These are phyloP conservation scores for Axis porcinus DNA, from an alignment of 2,113 vertebrate genomes.

Conservation along the genomic window DNA sequence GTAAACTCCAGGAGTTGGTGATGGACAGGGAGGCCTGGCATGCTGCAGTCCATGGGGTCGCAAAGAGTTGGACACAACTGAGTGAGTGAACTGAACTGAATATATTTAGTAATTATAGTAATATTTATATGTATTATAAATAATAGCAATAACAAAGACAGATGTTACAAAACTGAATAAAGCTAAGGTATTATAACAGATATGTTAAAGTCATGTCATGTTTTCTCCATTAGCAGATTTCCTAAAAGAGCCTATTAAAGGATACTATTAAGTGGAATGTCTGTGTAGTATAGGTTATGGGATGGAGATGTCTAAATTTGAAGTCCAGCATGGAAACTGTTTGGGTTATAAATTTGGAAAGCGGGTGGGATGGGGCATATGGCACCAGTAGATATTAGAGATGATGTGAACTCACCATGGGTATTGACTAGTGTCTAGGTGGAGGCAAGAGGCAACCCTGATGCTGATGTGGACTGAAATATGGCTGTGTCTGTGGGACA, in stretches of 20 bases:
- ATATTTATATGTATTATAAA: neutral
- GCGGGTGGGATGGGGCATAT: neutral
- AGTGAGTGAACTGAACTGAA: neutral
- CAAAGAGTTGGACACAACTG: neutral
- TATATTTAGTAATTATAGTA: neutral
- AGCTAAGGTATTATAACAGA: neutral
- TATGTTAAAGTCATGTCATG: neutral
- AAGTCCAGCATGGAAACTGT: neutral
- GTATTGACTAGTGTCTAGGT: neutral
- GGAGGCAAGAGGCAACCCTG: neutral
- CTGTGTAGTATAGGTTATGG: neutral
- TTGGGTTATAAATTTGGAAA: neutral
- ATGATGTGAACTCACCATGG: neutral
- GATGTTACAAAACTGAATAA: neutral
- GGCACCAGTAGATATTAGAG: neutral
- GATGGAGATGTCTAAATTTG: neutral
- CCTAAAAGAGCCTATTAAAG: neutral
- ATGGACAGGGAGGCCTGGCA: neutral
- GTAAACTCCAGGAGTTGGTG: neutral
- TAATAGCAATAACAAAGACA: neutral
- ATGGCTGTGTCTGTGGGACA: neutral
- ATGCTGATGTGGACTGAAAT: neutral
- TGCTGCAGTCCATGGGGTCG: neutral
- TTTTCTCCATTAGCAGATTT: neutral
- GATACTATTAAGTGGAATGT: neutral